Evolutionary conservation across 2,888 invertebrate species (phyloP).

Genomic region (Aporophyla lueneburgensis): DNA sequence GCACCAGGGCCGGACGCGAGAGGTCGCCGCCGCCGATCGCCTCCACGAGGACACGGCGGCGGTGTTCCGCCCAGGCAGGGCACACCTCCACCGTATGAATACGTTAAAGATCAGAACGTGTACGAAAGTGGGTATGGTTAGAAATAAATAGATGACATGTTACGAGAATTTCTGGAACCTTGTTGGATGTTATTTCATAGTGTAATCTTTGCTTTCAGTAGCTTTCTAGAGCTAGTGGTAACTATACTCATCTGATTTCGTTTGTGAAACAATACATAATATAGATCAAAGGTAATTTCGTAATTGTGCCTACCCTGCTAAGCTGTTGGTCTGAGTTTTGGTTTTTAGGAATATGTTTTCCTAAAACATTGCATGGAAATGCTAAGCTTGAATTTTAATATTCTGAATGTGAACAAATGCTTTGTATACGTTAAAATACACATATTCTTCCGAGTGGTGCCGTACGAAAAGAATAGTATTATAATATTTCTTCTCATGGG

Average conservation of each 20-base stretch:
- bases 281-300: neutral
- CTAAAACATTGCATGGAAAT: neutral
- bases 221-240: neutral
- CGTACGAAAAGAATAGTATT: too few species aligned
- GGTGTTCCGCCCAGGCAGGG: too few species aligned
- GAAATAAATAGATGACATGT: conserved; percentile 4
- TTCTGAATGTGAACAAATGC: neutral
- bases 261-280: neutral
- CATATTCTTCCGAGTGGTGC: neutral
- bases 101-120: neutral
- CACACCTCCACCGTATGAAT: too few species aligned
- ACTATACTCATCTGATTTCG: neutral
- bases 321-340: neutral
- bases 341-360: too few species aligned
- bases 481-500: too few species aligned
- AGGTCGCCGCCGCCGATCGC: too few species aligned
- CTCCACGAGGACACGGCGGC: too few species aligned
- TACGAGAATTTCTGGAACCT: neutral
- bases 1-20: too few species aligned
- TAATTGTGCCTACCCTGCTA: neutral
- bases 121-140: neutral
- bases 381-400: neutral
- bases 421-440: neutral
- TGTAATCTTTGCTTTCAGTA: conserved; percentile 12
- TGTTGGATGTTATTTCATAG: conserved; percentile 18